Percentiles rank a stretch among this genome's conserved stretches.
These are phyloP conservation scores for Heliothis subflexa DNA, from an alignment of 1,140 invertebrate genomes.

Conservation along the genomic window DNA sequence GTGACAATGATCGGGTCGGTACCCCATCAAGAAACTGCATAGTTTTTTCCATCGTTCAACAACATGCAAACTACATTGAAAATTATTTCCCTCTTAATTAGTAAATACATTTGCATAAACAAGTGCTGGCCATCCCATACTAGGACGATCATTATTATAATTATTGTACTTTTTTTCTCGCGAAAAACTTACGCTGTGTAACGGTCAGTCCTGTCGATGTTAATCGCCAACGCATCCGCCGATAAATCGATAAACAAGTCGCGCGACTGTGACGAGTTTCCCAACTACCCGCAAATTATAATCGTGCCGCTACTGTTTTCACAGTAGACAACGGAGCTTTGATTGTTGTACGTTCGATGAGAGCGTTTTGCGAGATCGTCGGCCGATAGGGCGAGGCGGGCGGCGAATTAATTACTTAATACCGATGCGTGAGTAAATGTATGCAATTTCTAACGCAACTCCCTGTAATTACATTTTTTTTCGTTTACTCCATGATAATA, in stretches of 20 bases:
- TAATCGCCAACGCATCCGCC: constrained; percentile 75
- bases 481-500: constrained; percentile 70
- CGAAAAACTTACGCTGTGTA: constrained; percentile 76
- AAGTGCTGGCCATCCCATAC: constrained; percentile 77
- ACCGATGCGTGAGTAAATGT: constrained; percentile 78
- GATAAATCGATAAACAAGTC: constrained; percentile 80
- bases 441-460: constrained; percentile 80
- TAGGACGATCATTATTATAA: constrained; percentile 83
- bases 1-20: constrained; percentile 64
- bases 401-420: constrained; percentile 82
- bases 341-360: constrained; percentile 72
- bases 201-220: constrained; percentile 71
- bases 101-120: constrained; percentile 80
- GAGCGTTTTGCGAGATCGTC: constrained; percentile 75
- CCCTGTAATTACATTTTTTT: constrained; percentile 76
- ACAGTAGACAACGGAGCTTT: constrained; percentile 68
- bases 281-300: constrained; percentile 69
- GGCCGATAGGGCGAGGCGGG: constrained; percentile 69
- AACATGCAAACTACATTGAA: constrained; percentile 76
- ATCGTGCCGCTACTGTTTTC: constrained; percentile 74
- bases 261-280: constrained; percentile 70
- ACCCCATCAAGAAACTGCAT: constrained; percentile 34
- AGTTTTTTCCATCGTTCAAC: constrained; percentile 45
- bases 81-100: constrained; percentile 82
- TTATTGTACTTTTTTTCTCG: constrained; percentile 75